phyloP scores from a whole-genome alignment of 1,140 invertebrate species.

The Macrostomum lignano region DNA sequence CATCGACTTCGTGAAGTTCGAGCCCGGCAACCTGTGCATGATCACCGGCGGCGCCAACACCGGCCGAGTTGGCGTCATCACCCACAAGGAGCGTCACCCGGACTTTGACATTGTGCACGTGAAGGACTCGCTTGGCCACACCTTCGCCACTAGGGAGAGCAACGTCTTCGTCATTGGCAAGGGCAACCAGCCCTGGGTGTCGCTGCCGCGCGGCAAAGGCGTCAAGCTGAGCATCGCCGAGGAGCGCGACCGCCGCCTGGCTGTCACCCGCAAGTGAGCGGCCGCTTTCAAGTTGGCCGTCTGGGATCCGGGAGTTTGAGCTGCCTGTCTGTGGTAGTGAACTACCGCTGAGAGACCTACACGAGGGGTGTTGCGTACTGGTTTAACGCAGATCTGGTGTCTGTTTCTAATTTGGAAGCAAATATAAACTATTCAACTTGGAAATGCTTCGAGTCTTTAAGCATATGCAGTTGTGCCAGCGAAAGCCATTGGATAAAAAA shows the following conservation, averaged over 20 bases:
- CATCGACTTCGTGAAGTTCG: slow-evolving; percentile 89
- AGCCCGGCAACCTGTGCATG: slow-evolving; percentile 85
- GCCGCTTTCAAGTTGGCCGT: no score
- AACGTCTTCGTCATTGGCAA: slow-evolving; percentile 99
- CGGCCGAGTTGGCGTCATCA: slow-evolving; percentile 85
- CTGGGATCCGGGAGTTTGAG: no score
- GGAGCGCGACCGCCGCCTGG: slow-evolving; percentile 86
- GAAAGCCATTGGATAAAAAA: no score
- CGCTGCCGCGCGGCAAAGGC: slow-evolving; percentile 78
- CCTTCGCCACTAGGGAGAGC: slow-evolving; percentile 84
- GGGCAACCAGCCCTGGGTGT: slow-evolving; percentile 77
- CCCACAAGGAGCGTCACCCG: slow-evolving; percentile 81
- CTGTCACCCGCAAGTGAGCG: no score
- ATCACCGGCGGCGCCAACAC: slow-evolving; percentile 98
- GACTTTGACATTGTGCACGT: slow-evolving; percentile 97
- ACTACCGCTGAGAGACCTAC: no score
- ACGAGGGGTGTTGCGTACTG: no score
- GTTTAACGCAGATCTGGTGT: no score
- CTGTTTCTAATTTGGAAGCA: no score
- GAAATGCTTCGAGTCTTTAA: no score
- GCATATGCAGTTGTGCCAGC: no score
- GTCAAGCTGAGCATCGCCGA: slow-evolving; percentile 85
- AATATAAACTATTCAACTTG: no score
- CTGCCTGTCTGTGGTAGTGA: no score
- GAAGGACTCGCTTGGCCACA: slow-evolving; percentile 75